Conservation (phyloP, 2,113 vertebrate species). For the Thunnus maccoyii region DNA sequence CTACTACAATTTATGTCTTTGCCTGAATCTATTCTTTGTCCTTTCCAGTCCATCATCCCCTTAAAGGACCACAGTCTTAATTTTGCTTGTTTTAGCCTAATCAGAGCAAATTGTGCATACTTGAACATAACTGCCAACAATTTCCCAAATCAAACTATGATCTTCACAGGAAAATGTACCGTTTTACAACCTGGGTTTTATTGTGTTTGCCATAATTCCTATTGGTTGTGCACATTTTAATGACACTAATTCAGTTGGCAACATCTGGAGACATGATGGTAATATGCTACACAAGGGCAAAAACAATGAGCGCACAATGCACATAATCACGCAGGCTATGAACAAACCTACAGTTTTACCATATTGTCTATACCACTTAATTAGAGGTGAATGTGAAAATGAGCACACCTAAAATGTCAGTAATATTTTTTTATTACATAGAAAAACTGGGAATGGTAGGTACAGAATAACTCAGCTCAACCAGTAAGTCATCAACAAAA, state of each 20-base stretch:
- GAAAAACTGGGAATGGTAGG: background rate
- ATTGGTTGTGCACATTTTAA: too few relatives aligned
- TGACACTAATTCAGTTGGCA: too few relatives aligned
- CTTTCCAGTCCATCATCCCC: background rate
- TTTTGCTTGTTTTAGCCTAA: background rate
- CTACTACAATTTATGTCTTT: constrained; percentile 8
- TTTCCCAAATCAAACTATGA: background rate
- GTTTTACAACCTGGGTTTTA: background rate
- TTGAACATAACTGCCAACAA: background rate
- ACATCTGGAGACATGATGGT: too few relatives aligned
- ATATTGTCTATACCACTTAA: background rate
- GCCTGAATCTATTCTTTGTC: background rate
- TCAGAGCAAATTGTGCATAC: background rate
- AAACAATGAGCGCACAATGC: too few relatives aligned
- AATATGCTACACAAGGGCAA: too few relatives aligned
- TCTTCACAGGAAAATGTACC: background rate
- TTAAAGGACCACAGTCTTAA: constrained; percentile 7
- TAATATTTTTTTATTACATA: background rate
- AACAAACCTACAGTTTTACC: background rate
- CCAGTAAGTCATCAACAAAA: background rate
- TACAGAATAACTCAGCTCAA: background rate
- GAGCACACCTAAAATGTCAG: too few relatives aligned
- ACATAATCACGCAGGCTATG: background rate
- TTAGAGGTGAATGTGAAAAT: background rate
- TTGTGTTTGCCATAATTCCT: background rate